Evolutionary conservation across 2,797 vertebrate species (phyloP).

Genomic region (Ptychobarbus kaznakovi): DNA sequence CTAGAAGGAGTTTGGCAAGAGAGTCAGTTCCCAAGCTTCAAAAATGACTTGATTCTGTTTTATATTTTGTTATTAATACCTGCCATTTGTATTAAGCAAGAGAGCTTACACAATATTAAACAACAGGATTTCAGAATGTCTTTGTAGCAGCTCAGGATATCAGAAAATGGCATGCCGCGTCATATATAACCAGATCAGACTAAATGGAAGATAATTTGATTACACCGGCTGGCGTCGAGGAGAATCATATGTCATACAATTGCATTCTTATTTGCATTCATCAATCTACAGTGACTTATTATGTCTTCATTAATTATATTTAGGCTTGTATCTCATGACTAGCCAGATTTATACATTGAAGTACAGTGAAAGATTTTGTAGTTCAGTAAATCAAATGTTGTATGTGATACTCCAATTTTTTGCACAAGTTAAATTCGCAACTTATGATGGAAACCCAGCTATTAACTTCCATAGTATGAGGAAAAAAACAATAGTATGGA

Average conservation of each 20-base stretch:
- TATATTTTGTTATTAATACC: background rate
- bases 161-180: background rate
- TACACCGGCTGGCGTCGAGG: background rate
- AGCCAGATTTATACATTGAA: background rate
- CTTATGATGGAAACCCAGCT: background rate
- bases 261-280: constrained; percentile 2
- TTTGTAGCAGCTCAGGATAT: background rate
- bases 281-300: background rate
- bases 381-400: background rate
- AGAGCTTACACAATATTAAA: background rate
- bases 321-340: background rate
- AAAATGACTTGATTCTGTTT: background rate
- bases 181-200: constrained; percentile 20
- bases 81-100: background rate
- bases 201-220: constrained; percentile 5
- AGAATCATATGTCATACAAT: constrained; percentile 13
- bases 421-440: too few species aligned
- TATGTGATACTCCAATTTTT: too few species aligned
- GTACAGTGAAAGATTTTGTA: background rate
- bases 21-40: constrained; percentile 13
- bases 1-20: background rate
- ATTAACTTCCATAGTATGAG: background rate
- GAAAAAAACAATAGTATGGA: background rate
- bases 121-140: background rate
- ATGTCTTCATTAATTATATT: background rate